Conservation (phyloP, 2,888 invertebrate species). For the Penaeus monodon region DNA sequence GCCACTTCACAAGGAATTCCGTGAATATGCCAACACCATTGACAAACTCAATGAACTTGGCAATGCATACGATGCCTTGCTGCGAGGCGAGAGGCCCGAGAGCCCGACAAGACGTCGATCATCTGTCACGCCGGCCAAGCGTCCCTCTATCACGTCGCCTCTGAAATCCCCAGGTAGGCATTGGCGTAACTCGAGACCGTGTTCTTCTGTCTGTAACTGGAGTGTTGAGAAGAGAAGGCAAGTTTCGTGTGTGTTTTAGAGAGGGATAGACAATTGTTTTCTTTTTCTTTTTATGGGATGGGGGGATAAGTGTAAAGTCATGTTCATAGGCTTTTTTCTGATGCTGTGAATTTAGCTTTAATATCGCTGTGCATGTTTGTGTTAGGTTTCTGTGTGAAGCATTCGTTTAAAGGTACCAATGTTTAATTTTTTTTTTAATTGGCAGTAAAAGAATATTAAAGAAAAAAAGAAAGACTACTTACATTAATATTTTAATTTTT, state of each 20-base stretch:
- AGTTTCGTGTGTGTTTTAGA: not conserved
- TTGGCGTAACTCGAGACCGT: not conserved
- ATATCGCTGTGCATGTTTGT: too few species aligned
- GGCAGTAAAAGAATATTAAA: too few species aligned
- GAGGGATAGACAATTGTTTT: not conserved
- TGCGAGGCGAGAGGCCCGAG: conserved; percentile 83
- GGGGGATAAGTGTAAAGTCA: not conserved
- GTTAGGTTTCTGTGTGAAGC: too few species aligned
- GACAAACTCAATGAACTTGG: conserved; percentile 94
- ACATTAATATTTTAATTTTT: too few species aligned
- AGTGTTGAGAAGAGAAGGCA: not conserved
- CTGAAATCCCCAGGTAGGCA: conserved; percentile 52
- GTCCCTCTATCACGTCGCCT: conserved; percentile 71
- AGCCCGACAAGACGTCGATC: conserved; percentile 80
- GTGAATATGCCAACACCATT: conserved; percentile 86
- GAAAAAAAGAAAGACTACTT: too few species aligned
- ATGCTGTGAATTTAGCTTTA: not conserved
- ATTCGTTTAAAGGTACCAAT: too few species aligned
- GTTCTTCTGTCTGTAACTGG: not conserved
- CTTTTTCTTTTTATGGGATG: not conserved
- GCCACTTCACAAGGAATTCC: conserved; percentile 89
- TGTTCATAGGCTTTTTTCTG: not conserved
- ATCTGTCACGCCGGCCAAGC: conserved; percentile 85
- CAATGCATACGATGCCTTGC: conserved; percentile 84
- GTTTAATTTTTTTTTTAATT: too few species aligned